Base-by-base conservation (phyloP, 2,113 vertebrate species). In the Panurus biarmicus region DNA sequence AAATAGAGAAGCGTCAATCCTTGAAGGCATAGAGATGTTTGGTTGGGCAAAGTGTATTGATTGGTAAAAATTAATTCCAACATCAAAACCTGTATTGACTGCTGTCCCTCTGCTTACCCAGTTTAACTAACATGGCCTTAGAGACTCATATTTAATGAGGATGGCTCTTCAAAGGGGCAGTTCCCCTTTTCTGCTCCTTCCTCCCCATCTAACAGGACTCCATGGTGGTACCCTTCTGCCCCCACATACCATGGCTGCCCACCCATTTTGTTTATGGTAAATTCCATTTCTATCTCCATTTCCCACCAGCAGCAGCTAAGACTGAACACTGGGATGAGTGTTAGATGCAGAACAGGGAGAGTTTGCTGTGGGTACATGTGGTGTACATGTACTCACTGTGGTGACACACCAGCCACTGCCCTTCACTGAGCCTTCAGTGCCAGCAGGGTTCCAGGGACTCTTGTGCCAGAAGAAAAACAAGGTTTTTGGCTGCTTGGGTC, bases 331-430 rank as follows among this genome's bases (percentile, higher is more conserved):
- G 24, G 40, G 48, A 29, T 36, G 19, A 9, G 9, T 28, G 15
- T 28, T 56, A 67, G 66, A 40, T 21, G 14, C 57, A 40, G 60
- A 50, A 33, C 0, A 4, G 72, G 11, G 38, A 3, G 11, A 40
- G 28, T 13, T 13, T 0, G 0, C 21, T 40, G 58, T 19, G 21
- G 24, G 24, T 33, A 14, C 0, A 0, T 1, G 7, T 4, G 17
- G 35, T n/a, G n/a, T n/a, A n/a, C 72, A 73, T n/a, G n/a, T n/a
- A 38, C 45, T 64, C 9, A 1, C 20, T 72, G 42, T 3, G 10
- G 28, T 42, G 38, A 51, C 12, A 5, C 35, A 12, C 6, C 66
- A 67, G 12, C 16, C 40, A 6, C 19, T 26, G 23, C 29, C 45
- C 26, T 10, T 38, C 48, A 26, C 50, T 3, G 19, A 58, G 33